phyloP scores from a whole-genome alignment of 2,888 invertebrate species.

The Cephus pulcher region DNA sequence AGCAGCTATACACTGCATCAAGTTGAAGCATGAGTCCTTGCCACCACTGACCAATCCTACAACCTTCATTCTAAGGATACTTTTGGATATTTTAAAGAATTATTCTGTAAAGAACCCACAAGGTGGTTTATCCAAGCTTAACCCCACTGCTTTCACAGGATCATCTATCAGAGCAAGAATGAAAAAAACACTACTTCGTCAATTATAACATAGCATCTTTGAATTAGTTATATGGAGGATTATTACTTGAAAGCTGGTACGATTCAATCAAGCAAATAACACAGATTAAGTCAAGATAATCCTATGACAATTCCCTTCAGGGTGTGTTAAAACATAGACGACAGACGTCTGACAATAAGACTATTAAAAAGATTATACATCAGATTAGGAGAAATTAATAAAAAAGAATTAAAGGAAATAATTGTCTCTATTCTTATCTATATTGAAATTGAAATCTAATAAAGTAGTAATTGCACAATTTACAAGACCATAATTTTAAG shows the following conservation, averaged over 20 bases:
- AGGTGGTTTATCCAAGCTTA: slow-evolving; percentile 34
- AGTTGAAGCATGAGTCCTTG: slow-evolving; percentile 99
- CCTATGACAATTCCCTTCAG: neutral
- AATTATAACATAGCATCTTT: neutral
- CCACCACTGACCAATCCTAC: slow-evolving; percentile 96
- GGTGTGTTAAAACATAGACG: neutral
- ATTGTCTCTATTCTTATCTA: neutral
- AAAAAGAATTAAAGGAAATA: neutral
- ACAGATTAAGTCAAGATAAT: neutral
- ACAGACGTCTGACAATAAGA: neutral
- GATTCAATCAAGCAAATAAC: neutral
- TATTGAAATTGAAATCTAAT: neutral
- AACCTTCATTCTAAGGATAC: slow-evolving; percentile 78
- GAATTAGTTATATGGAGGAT: neutral
- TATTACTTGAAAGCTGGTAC: neutral
- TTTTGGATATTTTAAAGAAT: slow-evolving; percentile 15
- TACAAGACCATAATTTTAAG: neutral
- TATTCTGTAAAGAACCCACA: slow-evolving; percentile 35
- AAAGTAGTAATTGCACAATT: neutral
- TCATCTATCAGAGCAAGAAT: slow-evolving; percentile 50
- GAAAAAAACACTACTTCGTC: slow-evolving; percentile 2
- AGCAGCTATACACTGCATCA: slow-evolving; percentile 97
- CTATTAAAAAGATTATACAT: too few relatives aligned
- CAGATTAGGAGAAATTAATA: neutral
- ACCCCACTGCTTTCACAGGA: slow-evolving; percentile 43